These are phyloP conservation scores for Aix galericulata DNA, from an alignment of 2,113 vertebrate species.

Conservation along the genomic window DNA sequence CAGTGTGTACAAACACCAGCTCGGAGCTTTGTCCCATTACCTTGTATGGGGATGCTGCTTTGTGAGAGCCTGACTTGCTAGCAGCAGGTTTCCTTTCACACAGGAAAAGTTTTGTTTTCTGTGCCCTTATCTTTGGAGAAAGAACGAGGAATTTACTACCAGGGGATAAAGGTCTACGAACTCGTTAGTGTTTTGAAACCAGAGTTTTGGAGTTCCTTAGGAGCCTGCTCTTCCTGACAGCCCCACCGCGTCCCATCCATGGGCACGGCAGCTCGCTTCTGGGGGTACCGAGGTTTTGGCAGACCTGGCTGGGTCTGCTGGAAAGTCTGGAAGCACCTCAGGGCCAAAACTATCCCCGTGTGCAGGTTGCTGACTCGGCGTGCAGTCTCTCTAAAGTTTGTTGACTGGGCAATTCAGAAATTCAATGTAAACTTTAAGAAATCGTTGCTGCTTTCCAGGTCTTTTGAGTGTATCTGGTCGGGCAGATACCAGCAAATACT, in stretches of 20 bases:
- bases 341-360: background rate
- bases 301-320: background rate
- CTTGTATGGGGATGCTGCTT: slow-evolving; percentile 4
- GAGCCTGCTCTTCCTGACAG: background rate
- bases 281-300: background rate
- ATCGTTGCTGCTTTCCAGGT: background rate
- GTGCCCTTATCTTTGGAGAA: background rate
- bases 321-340: background rate
- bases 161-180: background rate
- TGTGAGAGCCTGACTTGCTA: background rate
- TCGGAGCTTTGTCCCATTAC: background rate
- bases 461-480: background rate
- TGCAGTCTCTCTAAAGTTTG: background rate
- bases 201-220: background rate
- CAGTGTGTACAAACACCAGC: background rate
- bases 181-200: background rate
- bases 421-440: background rate
- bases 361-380: background rate
- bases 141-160: background rate
- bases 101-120: background rate
- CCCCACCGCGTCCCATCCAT: rapidly evolving
- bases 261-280: background rate
- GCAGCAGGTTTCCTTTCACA: background rate
- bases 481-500: background rate
- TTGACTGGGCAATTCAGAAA: background rate